Evolutionary conservation across 2,888 invertebrate species (phyloP).

Genomic region (Vesta saturnalis): DNA sequence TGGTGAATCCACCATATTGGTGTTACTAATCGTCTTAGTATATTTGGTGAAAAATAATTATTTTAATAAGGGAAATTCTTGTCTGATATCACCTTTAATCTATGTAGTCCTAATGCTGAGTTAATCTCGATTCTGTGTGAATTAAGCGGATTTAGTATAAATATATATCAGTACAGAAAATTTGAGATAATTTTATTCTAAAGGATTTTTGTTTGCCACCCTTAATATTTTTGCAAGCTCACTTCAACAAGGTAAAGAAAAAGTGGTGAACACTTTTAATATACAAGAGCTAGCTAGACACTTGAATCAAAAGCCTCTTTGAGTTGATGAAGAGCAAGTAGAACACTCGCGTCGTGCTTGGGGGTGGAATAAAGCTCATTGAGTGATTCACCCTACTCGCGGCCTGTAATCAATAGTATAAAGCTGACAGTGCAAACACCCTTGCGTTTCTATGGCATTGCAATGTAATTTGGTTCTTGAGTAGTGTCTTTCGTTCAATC

Average conservation of each 20-base stretch:
- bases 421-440: conserved; percentile 34
- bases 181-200: too few species aligned
- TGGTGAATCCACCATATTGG: too few species aligned
- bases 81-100: too few species aligned
- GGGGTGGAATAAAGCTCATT: conserved; percentile 34
- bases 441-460: conserved; percentile 18
- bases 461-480: conserved; percentile 6
- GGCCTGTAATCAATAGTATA: conserved; percentile 32
- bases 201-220: conserved; percentile 17
- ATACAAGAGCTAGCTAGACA: not conserved
- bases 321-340: conserved; percentile 23
- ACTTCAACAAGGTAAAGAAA: conserved; percentile 17
- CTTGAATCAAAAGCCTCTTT: conserved; percentile 20
- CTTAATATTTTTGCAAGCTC: conserved; percentile 25
- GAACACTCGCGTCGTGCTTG: conserved; percentile 28
- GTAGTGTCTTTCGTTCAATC: not conserved
- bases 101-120: too few species aligned
- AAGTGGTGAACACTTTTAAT: not conserved
- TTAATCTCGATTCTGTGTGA: too few species aligned
- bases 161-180: too few species aligned
- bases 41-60: too few species aligned
- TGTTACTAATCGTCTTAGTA: too few species aligned
- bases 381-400: conserved; percentile 34
- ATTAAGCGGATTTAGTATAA: too few species aligned
- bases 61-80: too few species aligned